Conservation (phyloP, 2,113 vertebrate genomes). For the Todiramphus chloris region DNA sequence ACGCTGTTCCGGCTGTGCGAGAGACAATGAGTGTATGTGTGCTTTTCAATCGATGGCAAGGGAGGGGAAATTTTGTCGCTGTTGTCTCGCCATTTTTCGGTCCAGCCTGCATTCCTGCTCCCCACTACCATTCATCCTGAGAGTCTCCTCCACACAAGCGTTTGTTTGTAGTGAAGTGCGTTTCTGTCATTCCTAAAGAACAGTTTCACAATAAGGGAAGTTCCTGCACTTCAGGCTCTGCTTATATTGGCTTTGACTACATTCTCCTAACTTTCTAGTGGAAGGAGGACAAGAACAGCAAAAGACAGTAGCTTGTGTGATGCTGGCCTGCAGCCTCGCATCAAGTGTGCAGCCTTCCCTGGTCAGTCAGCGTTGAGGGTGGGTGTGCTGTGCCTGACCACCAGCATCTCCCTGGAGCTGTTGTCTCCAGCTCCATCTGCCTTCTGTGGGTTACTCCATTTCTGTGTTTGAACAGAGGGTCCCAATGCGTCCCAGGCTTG, state of each 20-base stretch:
- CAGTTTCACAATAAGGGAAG: conserved; percentile 31
- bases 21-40: conserved; percentile 46
- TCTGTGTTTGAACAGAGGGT: neutral
- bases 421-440: neutral
- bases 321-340: neutral
- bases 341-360: neutral
- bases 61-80: neutral
- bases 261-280: neutral
- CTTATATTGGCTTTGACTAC: neutral
- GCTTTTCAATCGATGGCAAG: conserved; percentile 22
- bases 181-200: conserved; percentile 16
- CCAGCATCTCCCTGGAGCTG: neutral
- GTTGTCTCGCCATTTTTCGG: conserved; percentile 29
- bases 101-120: conserved; percentile 32
- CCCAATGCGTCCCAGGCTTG: neutral
- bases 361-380: neutral
- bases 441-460: neutral
- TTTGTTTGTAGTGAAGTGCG: conserved; percentile 32
- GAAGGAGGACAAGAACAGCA: neutral
- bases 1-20: conserved; percentile 14
- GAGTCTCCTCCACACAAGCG: conserved; percentile 27
- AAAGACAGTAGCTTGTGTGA: neutral
- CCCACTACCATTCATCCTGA: conserved; percentile 27
- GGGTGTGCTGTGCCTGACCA: neutral
- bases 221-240: conserved; percentile 41